Percentiles rank a stretch among this genome's conserved stretches.
These are phyloP conservation scores for Sitophilus oryzae DNA, from an alignment of 1,140 invertebrate genomes.

Conservation along the genomic window DNA sequence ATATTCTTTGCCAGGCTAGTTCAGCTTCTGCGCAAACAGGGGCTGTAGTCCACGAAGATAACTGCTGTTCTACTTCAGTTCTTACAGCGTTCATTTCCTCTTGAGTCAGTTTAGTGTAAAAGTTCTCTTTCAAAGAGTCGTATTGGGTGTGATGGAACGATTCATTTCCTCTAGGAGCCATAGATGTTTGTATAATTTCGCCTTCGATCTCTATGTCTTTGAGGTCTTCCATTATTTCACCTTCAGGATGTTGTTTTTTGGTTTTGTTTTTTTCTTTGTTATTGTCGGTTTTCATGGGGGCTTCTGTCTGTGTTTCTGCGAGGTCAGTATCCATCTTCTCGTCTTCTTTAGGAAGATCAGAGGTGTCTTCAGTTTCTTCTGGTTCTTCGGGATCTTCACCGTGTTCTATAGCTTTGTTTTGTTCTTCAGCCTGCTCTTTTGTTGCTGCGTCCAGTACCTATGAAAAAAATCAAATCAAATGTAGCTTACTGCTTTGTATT, in stretches of 20 bases:
- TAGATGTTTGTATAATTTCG: conserved; percentile 61
- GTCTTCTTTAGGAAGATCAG: conserved; percentile 36
- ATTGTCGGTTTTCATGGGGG: conserved; percentile 47
- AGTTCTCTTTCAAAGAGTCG: conserved; percentile 29
- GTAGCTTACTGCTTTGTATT: neutral
- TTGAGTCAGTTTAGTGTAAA: conserved; percentile 19
- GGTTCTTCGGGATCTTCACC: conserved; percentile 66
- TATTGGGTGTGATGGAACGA: conserved; percentile 51
- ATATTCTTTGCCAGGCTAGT: conserved; percentile 52
- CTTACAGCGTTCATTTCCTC: conserved; percentile 40
- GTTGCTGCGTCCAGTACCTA: conserved; percentile 65
- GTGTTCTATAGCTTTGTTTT: conserved; percentile 54
- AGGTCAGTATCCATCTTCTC: conserved; percentile 35
- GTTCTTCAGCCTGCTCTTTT: conserved; percentile 75
- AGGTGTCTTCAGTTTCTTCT: conserved; percentile 54
- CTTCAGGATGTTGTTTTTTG: conserved; percentile 44
- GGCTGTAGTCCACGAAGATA: conserved; percentile 49
- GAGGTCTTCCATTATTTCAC: conserved; percentile 38
- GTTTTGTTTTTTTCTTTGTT: conserved; percentile 46
- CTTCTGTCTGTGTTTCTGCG: conserved; percentile 37
- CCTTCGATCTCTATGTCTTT: conserved; percentile 67
- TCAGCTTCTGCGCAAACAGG: conserved; percentile 49
- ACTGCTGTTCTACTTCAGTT: conserved; percentile 50
- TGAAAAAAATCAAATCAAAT: neutral
- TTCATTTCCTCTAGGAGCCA: conserved; percentile 60